A percentile compares a stretch with the other conserved stretches of the same genome.
Evolutionary conservation across 2,888 invertebrate genomes (phyloP).

Genomic region (Tenthredo amoena): DNA sequence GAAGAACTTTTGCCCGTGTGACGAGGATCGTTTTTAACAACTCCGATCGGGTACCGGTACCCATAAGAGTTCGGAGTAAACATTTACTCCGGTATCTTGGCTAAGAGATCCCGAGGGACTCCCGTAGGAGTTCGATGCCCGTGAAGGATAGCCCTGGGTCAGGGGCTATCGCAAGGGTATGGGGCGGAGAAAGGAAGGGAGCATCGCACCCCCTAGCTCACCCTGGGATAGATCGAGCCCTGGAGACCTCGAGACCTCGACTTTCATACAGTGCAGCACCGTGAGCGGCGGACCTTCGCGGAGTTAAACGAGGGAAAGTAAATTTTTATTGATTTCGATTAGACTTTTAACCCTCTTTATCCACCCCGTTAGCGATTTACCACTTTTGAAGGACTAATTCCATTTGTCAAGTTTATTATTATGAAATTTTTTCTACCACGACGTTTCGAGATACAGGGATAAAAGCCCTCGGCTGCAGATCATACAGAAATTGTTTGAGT

Average conservation of each 20-base stretch:
- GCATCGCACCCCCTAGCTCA: constrained; percentile 41
- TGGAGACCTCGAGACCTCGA: constrained; percentile 72
- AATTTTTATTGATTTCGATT: constrained; percentile 76
- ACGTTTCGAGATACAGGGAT: neutral
- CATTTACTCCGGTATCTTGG: constrained; percentile 64
- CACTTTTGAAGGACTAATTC: neutral
- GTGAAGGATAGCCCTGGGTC: constrained; percentile 77
- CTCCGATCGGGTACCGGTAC: neutral
- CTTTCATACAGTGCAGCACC: constrained; percentile 67
- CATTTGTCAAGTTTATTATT: neutral
- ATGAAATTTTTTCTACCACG: neutral
- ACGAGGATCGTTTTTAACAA: constrained; percentile 43
- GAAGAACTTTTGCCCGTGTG: neutral
- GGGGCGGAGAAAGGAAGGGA: neutral
- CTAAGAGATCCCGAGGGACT: constrained; percentile 73
- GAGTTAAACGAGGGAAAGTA: constrained; percentile 59
- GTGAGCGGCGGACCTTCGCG: constrained; percentile 28
- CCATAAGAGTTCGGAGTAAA: constrained; percentile 40
- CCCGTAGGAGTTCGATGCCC: constrained; percentile 67
- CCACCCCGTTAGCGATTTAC: neutral
- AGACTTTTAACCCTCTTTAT: constrained; percentile 56
- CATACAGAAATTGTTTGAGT: neutral
- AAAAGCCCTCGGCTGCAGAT: neutral
- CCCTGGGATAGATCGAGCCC: constrained; percentile 76
- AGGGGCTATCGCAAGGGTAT: constrained; percentile 72